A percentile compares a stretch with the other conserved stretches of the same genome.
Evolutionary conservation across 2,888 invertebrate species (phyloP).

Genomic region (Opisthograptis luteolata): DNA sequence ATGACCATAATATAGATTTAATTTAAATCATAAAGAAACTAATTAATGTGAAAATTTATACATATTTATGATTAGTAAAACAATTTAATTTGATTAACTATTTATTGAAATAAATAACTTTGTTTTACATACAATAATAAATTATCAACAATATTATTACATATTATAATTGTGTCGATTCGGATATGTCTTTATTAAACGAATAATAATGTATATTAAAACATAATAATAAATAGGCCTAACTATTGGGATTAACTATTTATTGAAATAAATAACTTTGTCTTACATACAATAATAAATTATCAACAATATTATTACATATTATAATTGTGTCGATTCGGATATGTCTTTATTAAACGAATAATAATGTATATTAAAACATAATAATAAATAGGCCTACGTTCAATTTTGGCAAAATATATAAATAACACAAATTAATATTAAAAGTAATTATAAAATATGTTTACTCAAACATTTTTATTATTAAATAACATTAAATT

Average conservation of each 20-base stretch:
- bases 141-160: neutral
- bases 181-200: neutral
- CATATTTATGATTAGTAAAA: constrained; percentile 24
- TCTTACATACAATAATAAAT: constrained; percentile 9
- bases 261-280: constrained; percentile 36
- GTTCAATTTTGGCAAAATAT: neutral
- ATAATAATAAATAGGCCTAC: neutral
- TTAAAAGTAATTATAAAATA: too few relatives aligned
- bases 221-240: too few relatives aligned
- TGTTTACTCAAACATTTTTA: too few relatives aligned
- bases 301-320: neutral
- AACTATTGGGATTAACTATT: constrained; percentile 47
- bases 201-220: neutral
- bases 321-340: neutral
- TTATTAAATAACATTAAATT: too few relatives aligned
- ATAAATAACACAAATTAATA: too few relatives aligned
- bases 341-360: neutral
- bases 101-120: constrained; percentile 47
- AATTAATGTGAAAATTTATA: too few relatives aligned
- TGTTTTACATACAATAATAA: constrained; percentile 10
- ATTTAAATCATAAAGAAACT: too few relatives aligned
- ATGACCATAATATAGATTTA: too few relatives aligned
- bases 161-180: neutral
- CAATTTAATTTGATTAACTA: constrained; percentile 37
- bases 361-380: neutral